These are phyloP conservation scores for Laupala kohalensis DNA, from an alignment of 1,140 invertebrate genomes.

Conservation along the genomic window DNA sequence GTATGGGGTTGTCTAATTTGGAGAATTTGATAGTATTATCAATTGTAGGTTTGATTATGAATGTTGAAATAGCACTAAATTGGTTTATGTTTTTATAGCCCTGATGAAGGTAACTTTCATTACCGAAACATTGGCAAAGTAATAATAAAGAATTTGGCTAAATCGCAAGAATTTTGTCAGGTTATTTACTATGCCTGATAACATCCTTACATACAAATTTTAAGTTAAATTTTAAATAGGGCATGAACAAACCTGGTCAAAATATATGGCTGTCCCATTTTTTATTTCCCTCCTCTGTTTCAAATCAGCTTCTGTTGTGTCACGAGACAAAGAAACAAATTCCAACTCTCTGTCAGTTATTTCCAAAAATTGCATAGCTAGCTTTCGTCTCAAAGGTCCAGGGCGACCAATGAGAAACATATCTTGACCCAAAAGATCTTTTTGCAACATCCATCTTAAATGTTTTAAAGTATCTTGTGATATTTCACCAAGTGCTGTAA, in stretches of 20 bases:
- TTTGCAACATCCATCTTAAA: conserved; percentile 89
- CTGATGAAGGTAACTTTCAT: too few relatives aligned
- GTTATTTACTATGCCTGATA: too few relatives aligned
- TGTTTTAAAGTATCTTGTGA: conserved; percentile 67
- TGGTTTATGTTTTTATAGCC: background rate
- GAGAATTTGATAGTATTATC: too few relatives aligned
- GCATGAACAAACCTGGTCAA: conserved; percentile 62
- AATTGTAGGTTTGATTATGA: too few relatives aligned
- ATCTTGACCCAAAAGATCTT: conserved; percentile 84
- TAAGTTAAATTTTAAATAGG: background rate
- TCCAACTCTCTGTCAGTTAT: conserved; percentile 80
- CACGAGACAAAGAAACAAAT: conserved; percentile 83
- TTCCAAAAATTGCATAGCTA: conserved; percentile 80
- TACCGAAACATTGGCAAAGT: too few relatives aligned
- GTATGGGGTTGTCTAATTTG: too few relatives aligned
- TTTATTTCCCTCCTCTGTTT: conserved; percentile 91
- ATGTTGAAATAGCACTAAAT: too few relatives aligned
- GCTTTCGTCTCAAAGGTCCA: conserved; percentile 58
- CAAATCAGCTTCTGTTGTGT: conserved; percentile 92
- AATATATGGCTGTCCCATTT: conserved; percentile 73
- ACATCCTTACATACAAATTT: background rate
- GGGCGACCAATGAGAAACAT: conserved; percentile 89
- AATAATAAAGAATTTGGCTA: too few relatives aligned
- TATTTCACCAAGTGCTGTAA: conserved; percentile 25
- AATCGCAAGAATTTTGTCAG: too few relatives aligned